Evolutionary conservation across 2,888 invertebrate genomes (phyloP).

Genomic region (Diaperis boleti): DNA sequence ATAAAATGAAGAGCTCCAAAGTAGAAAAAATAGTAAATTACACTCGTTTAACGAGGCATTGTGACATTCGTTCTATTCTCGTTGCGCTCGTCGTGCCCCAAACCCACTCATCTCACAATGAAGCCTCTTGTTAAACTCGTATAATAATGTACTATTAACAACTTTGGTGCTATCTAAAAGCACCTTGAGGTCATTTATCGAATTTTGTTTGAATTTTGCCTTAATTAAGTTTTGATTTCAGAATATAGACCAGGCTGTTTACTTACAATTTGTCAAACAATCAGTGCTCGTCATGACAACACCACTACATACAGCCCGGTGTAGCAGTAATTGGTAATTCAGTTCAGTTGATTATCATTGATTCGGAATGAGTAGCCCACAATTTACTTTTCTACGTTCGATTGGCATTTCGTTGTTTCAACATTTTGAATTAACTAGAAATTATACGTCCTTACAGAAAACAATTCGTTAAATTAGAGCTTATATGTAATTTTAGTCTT

Average conservation of each 20-base stretch:
- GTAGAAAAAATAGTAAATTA: too few species aligned
- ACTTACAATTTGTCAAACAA: conserved; percentile 18
- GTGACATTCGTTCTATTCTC: too few species aligned
- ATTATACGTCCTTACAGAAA: conserved; percentile 14
- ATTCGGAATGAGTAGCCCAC: conserved; percentile 33
- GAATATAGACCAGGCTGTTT: conserved; percentile 14
- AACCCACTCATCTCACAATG: too few species aligned
- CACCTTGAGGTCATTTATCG: too few species aligned
- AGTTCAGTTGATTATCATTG: conserved; percentile 39
- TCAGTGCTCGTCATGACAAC: conserved; percentile 40
- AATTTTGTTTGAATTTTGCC: background rate
- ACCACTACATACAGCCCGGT: conserved; percentile 35
- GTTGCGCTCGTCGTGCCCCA: too few species aligned
- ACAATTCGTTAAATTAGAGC: conserved; percentile 16
- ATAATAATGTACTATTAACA: too few species aligned
- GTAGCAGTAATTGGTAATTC: conserved; percentile 40
- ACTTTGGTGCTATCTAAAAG: too few species aligned
- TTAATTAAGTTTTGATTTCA: conserved; percentile 1
- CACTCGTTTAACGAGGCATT: too few species aligned
- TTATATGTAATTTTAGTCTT: background rate
- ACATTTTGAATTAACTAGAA: conserved; percentile 18
- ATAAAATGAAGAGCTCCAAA: too few species aligned
- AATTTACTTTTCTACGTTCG: conserved; percentile 16
- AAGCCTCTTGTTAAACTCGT: too few species aligned
- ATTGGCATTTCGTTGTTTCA: conserved; percentile 25